Percentiles rank a stretch among this genome's conserved stretches.
Conservation (phyloP, 1,140 invertebrate species). For the Solen grandis region DNA sequence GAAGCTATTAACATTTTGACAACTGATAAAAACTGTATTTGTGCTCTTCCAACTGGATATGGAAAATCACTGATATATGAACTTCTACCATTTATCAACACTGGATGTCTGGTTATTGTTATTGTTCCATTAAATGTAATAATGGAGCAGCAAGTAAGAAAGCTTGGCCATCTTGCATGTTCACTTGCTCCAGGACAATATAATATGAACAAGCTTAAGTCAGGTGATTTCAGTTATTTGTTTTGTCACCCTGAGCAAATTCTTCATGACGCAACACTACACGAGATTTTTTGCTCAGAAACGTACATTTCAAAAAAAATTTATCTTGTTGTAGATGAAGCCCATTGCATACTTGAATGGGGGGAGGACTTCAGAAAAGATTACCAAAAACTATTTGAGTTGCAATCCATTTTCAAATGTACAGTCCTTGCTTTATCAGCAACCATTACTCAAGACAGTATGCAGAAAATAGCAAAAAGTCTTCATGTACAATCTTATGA, state of each 20-base stretch:
- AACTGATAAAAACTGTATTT: conserved; percentile 1
- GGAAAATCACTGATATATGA: conserved; percentile 19
- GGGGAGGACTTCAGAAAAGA: neutral
- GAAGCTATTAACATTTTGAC: neutral
- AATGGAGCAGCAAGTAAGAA: conserved; percentile 1
- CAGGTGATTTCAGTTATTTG: neutral
- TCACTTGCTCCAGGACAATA: neutral
- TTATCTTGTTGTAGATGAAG: conserved; percentile 12
- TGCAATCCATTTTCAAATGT: neutral
- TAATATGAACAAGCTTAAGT: conserved; percentile 1
- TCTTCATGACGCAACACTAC: neutral
- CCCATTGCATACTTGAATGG: conserved; percentile 16
- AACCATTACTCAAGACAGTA: neutral
- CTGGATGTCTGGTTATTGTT: conserved; percentile 6
- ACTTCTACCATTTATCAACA: conserved; percentile 14
- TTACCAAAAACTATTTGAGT: neutral
- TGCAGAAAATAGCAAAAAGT: neutral
- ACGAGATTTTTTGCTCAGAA: neutral
- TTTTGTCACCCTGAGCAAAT: conserved; percentile 26
- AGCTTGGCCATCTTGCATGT: neutral
- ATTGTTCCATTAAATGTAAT: conserved; percentile 26
- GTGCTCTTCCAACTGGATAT: conserved; percentile 7
- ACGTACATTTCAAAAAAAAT: neutral
- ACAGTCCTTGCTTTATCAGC: neutral
- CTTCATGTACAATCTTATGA: no score